Evolutionary conservation across 2,797 vertebrate species (phyloP), one percentile per base, ranked within the genome.

Genomic region (Mormyrops attenuatus): DNA sequence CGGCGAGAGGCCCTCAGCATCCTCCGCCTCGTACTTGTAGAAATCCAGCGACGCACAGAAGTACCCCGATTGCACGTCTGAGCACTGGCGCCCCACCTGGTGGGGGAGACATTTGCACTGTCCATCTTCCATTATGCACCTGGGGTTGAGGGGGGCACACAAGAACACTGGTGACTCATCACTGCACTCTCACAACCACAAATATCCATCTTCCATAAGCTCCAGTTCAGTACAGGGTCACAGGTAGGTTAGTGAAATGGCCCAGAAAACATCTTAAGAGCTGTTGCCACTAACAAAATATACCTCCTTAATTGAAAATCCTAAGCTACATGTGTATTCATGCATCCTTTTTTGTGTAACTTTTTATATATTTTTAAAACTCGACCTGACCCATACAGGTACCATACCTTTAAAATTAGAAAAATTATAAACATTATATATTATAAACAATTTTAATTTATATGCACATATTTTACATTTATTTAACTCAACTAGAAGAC

Each of bases 21-120:
- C 93, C 90, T 99, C 97, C 0, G 96, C 97, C 92, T 99, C 97
- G 0, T 97, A 97, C 77, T 93, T 97, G 91, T 97, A 96, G 93
- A 95, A 95, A 93, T 98, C 97, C 0, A 99, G 94, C 0, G 96
- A 94, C 34, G 97, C 96, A 0, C 98, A 98, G 96, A 98, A 98
- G 93, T 96, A 97, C 0, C 97, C 97, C 0, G 96, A 95, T 90
- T 97, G 95, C 7, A 97, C 96, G 3, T 97, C 96, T 3, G 96
- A 95, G 63, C 97, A 99, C 94, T 96, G 95, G 0, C 95, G 94
- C 34, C 97, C 96, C 89, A 94, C 95, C 86, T 98, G 93, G 89
- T 98, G 94, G 66, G 94, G 95, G 82, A 95, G 95, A 92, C 97
- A 98, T 89, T 96, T 94, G 90, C 97, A 98, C 92, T 97, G 96